Base-by-base conservation (phyloP, 2,113 vertebrate genomes). In the Microtus ochrogaster region DNA sequence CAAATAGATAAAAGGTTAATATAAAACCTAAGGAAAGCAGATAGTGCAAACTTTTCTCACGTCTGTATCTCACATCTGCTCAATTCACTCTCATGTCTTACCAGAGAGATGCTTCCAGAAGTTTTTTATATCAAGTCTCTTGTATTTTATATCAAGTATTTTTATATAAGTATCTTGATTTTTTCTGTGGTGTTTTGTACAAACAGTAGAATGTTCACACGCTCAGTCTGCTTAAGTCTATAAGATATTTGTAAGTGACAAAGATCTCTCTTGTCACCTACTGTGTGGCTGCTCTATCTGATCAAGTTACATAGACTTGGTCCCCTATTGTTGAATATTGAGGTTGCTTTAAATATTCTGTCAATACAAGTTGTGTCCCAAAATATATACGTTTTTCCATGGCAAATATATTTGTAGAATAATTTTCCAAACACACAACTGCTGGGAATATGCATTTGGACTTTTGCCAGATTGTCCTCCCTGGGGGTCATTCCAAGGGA, bases 361-460 rank as follows among this genome's bases (percentile, higher is more conserved):
- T 86, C 93, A 55, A 41, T 65, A 68, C 9, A 92, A 76, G 33
- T 16, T 78, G 22, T 74, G 30, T 41, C 82, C 5, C 10, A 61
- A 82, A 90, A 55, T 41, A 81, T n/a, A 30, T 72, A 66, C 19
- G 39, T 92, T 92, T 90, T 66, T 70, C 74, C 70, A 77, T 91
- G 73, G 76, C n/a, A n/a, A 89, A 94, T 17, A 2, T 19, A 68
- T 79, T 11, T 92, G 26, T 90, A 85, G 52, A 94, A 49, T 96
- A 92, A 94, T 81, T 97, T 92, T 73, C 41, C 94, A 44, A 91
- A 95, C 81, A 74, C 65, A 86, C n/a, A 72, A 55, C 70, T 85
- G 12, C 90, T 74, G 52, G 90, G 61, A 97, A 97, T 81, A 66
- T 49, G n/a, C 58, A 66, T 95, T 92, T 97, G 95, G 79, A 92